Base-by-base conservation (phyloP, 2,797 vertebrate genomes). In the Dallia pectoralis region DNA sequence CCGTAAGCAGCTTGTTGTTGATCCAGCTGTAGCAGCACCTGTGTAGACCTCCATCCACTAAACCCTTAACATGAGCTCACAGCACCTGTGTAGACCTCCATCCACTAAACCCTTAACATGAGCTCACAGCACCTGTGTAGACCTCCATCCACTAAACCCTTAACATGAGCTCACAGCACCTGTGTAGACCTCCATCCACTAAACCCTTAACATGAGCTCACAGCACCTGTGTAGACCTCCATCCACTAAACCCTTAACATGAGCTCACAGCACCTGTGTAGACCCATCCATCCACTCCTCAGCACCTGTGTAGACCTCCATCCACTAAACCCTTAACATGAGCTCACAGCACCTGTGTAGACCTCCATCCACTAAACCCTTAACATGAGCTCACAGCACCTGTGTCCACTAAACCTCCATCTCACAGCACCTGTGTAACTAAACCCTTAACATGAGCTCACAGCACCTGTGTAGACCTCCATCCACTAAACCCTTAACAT, bases 21-120 rank as follows among this genome's bases (percentile, higher is more conserved):
- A 4, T 40, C 36, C 36, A 2, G 77, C 77, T 70, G 74, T 47
- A 74, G 70, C 74, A 72, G 73, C 71, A 69, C 81, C 77, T 79
- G 76, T 61, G 69, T 11, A 6, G 40, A 14, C 40, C 2, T 44
- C 40, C 2, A 1, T 44, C 14, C 40, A 11, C 12, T 9, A 9
- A 11, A 44, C 40, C 40, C 2, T 5, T 36, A 36, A 36, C 3
- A 36, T 36, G 9, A 44, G 40, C n/a, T n/a, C n/a, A n/a, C 74
- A 72, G 73, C 71, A 69, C 81, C 77, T 79, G 76, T 61, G 69
- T 11, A 6, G 40, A 14, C 40, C 2, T 44, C 40, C 2, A 1
- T 44, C 14, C 40, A 11, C 12, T 9, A 9, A 11, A 44, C 40
- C 40, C 2, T 5, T 36, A 36, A 36, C 3, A 36, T 36, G 9